phyloP scores from a whole-genome alignment of 2,888 invertebrate species.

The Catocala sponsa region DNA sequence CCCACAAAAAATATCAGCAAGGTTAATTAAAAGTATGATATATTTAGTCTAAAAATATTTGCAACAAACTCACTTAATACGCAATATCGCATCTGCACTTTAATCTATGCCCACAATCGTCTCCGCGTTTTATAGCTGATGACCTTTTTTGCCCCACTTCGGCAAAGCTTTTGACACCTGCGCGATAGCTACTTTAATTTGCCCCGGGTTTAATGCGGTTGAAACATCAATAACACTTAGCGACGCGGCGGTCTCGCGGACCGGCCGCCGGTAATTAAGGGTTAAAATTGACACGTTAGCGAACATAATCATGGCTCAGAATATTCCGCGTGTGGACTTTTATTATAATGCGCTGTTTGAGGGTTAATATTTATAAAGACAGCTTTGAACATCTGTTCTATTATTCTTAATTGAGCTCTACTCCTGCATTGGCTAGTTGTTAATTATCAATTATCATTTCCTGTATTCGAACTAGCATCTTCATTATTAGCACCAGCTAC shows the following conservation, averaged over 20 bases:
- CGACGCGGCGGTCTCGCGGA: constrained; percentile 63
- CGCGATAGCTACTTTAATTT: constrained; percentile 78
- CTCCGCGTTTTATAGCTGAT: constrained; percentile 75
- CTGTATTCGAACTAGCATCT: no score
- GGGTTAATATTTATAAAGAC: constrained; percentile 20
- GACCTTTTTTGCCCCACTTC: constrained; percentile 82
- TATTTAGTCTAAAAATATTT: no score
- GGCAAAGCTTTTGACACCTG: constrained; percentile 85
- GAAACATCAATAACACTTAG: constrained; percentile 81
- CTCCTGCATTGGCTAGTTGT: no score
- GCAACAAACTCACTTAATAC: neutral
- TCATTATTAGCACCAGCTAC: no score
- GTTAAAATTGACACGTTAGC: constrained; percentile 81
- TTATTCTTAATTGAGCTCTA: no score
- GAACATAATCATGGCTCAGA: constrained; percentile 54
- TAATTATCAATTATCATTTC: no score
- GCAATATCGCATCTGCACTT: constrained; percentile 34
- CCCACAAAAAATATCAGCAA: no score
- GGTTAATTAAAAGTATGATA: no score
- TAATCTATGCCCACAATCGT: constrained; percentile 65
- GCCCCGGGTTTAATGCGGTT: constrained; percentile 70
- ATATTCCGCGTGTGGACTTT: constrained; percentile 36
- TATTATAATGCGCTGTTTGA: constrained; percentile 6
- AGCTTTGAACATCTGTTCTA: no score
- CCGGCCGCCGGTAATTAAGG: constrained; percentile 69